phyloP scores from a whole-genome alignment of 2,888 invertebrate species.

The Carabus problematicus region DNA sequence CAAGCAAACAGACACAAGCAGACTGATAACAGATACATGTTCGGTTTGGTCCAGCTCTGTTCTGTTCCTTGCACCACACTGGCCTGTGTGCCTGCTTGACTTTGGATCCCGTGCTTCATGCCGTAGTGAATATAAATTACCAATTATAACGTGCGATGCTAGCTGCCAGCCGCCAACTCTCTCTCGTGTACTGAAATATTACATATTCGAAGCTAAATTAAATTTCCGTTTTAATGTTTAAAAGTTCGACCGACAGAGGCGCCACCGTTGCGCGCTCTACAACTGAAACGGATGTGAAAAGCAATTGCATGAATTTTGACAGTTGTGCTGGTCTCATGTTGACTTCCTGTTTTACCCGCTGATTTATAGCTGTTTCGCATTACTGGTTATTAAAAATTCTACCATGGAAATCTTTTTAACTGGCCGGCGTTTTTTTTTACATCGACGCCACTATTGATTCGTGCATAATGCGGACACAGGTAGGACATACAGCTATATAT shows the following conservation, averaged over 20 bases:
- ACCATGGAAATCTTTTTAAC: neutral
- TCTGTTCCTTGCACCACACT: no score
- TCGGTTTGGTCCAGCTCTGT: no score
- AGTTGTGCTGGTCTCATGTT: slow-evolving; percentile 4
- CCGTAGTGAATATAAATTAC: slow-evolving; percentile 8
- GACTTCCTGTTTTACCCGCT: slow-evolving; percentile 17
- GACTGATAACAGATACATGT: no score
- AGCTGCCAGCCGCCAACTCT: no score
- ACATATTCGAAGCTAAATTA: slow-evolving; percentile 39
- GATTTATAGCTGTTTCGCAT: slow-evolving; percentile 21
- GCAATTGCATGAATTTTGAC: slow-evolving; percentile 24
- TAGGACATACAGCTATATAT: neutral
- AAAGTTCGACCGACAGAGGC: slow-evolving; percentile 23
- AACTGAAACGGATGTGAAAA: slow-evolving; percentile 13
- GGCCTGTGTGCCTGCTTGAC: no score
- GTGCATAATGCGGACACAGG: slow-evolving; percentile 3
- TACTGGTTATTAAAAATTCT: slow-evolving; percentile 23
- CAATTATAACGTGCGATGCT: slow-evolving; percentile 1
- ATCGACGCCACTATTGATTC: neutral
- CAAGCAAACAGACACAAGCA: no score
- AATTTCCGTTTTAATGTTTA: slow-evolving; percentile 41
- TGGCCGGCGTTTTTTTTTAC: no score
- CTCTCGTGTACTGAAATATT: slow-evolving; percentile 34
- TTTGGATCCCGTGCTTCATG: no score
- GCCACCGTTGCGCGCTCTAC: slow-evolving; percentile 1